Percentiles rank a stretch among this genome's conserved stretches.
Evolutionary conservation across 2,113 vertebrate species (phyloP).

Genomic region (Poecilia latipinna): DNA sequence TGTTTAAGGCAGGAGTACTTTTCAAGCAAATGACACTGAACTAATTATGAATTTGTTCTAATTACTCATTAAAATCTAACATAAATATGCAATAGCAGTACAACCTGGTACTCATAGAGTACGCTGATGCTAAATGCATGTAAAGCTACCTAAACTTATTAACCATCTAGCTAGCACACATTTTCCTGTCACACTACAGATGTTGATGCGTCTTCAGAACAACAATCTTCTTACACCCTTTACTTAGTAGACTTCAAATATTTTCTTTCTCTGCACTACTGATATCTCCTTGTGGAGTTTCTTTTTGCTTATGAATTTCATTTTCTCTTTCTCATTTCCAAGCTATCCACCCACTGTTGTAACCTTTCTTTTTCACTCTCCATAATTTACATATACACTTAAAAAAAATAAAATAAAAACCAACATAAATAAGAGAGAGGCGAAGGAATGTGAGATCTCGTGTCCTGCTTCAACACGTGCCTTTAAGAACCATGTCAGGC

Average conservation of each 20-base stretch:
- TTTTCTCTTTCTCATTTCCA: conserved; percentile 3
- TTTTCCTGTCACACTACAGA: background rate
- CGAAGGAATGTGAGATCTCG: conserved; percentile 19
- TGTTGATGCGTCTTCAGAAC: background rate
- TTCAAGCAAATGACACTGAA: too few species aligned
- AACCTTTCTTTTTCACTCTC: conserved; percentile 21
- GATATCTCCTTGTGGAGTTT: background rate
- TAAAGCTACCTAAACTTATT: too few species aligned
- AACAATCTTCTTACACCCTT: background rate
- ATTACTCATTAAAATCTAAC: too few species aligned
- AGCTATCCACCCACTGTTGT: conserved; percentile 38
- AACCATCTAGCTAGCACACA: too few species aligned
- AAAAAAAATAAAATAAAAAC: background rate
- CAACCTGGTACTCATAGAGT: too few species aligned
- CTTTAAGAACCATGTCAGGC: conserved; percentile 16
- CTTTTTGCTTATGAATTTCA: conserved; percentile 8
- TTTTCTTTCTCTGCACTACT: background rate
- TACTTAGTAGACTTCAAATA: background rate
- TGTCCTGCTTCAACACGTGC: conserved; percentile 35
- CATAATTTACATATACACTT: conserved; percentile 31
- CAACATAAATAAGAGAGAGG: background rate
- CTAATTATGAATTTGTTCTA: too few species aligned
- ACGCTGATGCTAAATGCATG: too few species aligned
- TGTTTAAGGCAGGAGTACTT: too few species aligned
- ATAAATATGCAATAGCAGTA: too few species aligned